Percentiles rank a stretch among this genome's conserved stretches.
Evolutionary conservation across 2,888 invertebrate genomes (phyloP).

Genomic region (Ochropleura plecta): DNA sequence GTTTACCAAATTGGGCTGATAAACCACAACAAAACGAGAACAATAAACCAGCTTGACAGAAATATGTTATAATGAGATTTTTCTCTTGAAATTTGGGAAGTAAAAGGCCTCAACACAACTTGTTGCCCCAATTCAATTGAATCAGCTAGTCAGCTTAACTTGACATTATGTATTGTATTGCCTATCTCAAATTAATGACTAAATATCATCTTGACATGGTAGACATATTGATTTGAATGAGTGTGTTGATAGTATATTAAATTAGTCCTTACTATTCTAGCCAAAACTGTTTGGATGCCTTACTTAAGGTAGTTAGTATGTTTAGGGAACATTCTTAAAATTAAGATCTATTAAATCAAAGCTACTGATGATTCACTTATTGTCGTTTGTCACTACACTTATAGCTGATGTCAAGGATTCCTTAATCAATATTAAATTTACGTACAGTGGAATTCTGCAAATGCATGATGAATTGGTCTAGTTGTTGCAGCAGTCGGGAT

Average conservation of each 20-base stretch:
- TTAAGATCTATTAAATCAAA: too few relatives aligned
- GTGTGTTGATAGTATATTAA: too few relatives aligned
- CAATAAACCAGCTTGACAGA: not conserved
- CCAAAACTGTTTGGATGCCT: too few relatives aligned
- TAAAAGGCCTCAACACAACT: not conserved
- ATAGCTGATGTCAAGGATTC: not conserved
- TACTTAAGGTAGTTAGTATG: too few relatives aligned
- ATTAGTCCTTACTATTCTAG: too few relatives aligned
- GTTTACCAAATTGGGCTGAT: constrained; percentile 30
- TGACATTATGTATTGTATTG: too few relatives aligned
- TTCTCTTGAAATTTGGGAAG: not conserved
- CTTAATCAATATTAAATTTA: constrained; percentile 34
- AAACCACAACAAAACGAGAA: constrained; percentile 24
- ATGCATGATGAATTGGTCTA: constrained; percentile 97
- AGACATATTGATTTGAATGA: too few relatives aligned
- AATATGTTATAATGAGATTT: not conserved
- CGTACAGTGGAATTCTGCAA: constrained; percentile 93
- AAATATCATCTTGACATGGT: too few relatives aligned
- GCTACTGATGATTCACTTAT: not conserved
- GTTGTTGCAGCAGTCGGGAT: constrained; percentile 97
- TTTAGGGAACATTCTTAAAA: too few relatives aligned
- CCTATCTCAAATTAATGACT: too few relatives aligned
- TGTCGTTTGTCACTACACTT: not conserved
- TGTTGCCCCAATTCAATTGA: not conserved
- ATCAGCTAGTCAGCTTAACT: not conserved